Evolutionary conservation across 2,888 invertebrate genomes (phyloP).

Genomic region (Clostera curtula): DNA sequence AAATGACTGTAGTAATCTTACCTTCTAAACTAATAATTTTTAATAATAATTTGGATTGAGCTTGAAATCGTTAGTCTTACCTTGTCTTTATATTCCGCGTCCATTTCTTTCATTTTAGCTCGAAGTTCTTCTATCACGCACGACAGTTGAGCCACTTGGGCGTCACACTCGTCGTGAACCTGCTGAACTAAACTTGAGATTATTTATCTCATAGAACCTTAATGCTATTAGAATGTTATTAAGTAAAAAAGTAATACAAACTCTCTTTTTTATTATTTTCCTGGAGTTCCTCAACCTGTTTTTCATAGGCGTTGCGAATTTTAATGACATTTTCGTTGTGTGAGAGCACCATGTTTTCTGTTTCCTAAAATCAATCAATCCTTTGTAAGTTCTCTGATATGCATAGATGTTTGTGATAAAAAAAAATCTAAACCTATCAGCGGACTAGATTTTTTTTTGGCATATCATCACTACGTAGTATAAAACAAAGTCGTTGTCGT

Average conservation of each 20-base stretch:
- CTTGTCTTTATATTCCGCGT: constrained; percentile 49
- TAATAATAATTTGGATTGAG: no score
- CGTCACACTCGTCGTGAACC: constrained; percentile 51
- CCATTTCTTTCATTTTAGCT: constrained; percentile 45
- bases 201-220: no score
- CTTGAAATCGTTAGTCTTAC: constrained; percentile 24
- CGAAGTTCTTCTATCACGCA: constrained; percentile 55
- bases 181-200: constrained; percentile 46
- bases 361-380: constrained; percentile 38
- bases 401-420: no score
- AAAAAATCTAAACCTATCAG: no score
- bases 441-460: no score
- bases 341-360: constrained; percentile 36
- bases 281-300: constrained; percentile 43
- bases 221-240: no score
- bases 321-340: constrained; percentile 38
- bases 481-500: no score
- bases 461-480: no score
- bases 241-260: constrained; percentile 24
- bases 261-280: constrained; percentile 46
- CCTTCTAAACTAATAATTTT: no score
- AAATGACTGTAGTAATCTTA: no score
- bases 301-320: constrained; percentile 40
- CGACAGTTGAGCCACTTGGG: constrained; percentile 52
- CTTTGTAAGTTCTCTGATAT: not conserved